Evolutionary conservation across 2,888 invertebrate species (phyloP), one percentile per base, ranked within the genome.

Genomic region (Fragum whitleyi): DNA sequence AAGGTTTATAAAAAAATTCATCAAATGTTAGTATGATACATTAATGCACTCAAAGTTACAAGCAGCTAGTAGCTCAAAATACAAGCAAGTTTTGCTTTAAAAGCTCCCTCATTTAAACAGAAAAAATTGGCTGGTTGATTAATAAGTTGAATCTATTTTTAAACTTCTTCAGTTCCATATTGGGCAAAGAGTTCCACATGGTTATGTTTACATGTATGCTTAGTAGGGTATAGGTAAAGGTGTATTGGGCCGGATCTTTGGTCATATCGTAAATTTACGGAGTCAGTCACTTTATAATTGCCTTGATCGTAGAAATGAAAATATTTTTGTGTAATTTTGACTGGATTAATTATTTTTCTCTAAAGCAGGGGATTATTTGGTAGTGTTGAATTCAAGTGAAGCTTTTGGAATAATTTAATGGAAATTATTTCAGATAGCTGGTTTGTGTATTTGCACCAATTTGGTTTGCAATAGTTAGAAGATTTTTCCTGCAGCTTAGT

Each of bases 281-380:
- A 61, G 61, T 61, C 61, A 61, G 61, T 61, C 61, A 61, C 29
- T 32, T 61, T 28, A 61, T 32, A 61, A 61, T 61, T 61, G 32
- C 32, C 19, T 26, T 61, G 61, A 19, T 61, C 32, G 32, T 32
- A 19, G 61, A 61, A 32, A 61, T 32, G 47, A 47, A 47, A 47
- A 47, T 47, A 47, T 47, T 47, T 47, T 47, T 47, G 47, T 47
- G 47, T 47, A 47, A 47, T 47, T 47, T 47, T 47, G 47, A 47
- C 47, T 47, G 47, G 47, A 47, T 47, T 19, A 47, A 47, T 47
- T 47, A 47, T 47, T 19, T 47, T 47, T 47, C 47, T 19, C 7
- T 47, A 47, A 9, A 3, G 47, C 19, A 47, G 3, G 47, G 47
- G 47, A 47, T 47, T 47, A 47, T 47, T 19, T 14, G 14, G 14